A percentile compares a stretch with the other conserved stretches of the same genome.
phyloP scores from a whole-genome alignment of 2,113 vertebrate genomes.

The Pyxicephalus adspersus region DNA sequence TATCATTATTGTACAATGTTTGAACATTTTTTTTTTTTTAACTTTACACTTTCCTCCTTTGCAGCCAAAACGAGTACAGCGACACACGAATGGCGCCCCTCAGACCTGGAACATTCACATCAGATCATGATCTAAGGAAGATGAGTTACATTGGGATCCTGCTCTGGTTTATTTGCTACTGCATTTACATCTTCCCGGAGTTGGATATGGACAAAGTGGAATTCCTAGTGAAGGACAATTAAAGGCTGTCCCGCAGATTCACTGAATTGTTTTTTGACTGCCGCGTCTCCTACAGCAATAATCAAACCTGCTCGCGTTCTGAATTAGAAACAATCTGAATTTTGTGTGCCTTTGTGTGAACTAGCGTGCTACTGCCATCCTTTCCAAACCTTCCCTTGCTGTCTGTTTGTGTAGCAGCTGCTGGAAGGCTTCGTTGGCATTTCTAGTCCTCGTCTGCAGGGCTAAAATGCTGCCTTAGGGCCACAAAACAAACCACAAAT shows the following conservation, averaged over 20 bases:
- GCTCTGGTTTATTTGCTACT: conserved; percentile 90
- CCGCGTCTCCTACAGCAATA: conserved; percentile 40
- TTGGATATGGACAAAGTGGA: conserved; percentile 72
- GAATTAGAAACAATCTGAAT: background rate
- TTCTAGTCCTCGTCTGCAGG: no score
- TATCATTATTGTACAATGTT: no score
- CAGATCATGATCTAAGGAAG: no score
- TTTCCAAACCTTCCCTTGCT: background rate
- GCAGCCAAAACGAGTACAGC: no score
- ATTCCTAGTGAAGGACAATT: conserved; percentile 65
- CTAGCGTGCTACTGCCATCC: background rate
- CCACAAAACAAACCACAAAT: no score
- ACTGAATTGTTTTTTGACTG: conserved; percentile 7
- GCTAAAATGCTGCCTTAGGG: no score
- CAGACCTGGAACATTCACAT: no score
- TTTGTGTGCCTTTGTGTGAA: conserved; percentile 22
- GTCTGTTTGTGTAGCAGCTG: background rate
- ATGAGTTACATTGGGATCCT: conserved; percentile 76
- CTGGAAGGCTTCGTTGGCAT: no score
- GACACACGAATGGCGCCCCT: no score
- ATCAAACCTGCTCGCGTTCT: conserved; percentile 4
- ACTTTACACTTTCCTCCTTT: no score
- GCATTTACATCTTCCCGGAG: conserved; percentile 86
- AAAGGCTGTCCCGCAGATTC: conserved; percentile 24
- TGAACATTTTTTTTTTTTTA: no score